Evolutionary conservation across 1,140 invertebrate genomes (phyloP).

Genomic region (Drosophila erecta): DNA sequence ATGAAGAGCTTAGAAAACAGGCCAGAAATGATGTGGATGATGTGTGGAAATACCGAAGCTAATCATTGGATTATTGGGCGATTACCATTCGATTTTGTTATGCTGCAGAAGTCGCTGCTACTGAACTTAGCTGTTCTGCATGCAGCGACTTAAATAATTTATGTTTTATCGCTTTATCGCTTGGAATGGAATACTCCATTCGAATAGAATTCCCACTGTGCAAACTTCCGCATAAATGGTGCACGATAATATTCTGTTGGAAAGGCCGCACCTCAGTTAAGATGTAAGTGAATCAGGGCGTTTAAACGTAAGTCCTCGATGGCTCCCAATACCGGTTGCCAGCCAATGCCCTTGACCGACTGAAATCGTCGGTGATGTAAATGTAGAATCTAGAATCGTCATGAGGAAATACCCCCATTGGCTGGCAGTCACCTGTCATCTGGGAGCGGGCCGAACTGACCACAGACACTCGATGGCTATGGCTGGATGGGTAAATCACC

Average conservation of each 20-base stretch:
- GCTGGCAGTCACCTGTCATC: constrained; percentile 4
- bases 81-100: not conserved
- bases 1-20: too few relatives aligned
- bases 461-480: constrained; percentile 46
- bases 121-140: not conserved
- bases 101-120: not conserved
- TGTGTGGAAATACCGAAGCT: too few relatives aligned
- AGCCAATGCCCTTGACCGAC: not conserved
- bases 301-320: not conserved
- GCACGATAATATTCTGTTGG: not conserved
- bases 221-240: not conserved
- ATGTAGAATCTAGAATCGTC: not conserved
- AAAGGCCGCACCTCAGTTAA: not conserved
- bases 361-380: constrained; percentile 8
- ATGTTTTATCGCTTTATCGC: not conserved
- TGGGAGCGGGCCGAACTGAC: constrained; percentile 52
- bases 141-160: not conserved
- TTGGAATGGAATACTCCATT: not conserved
- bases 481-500: constrained; percentile 32
- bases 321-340: too few relatives aligned
- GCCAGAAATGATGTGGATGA: too few relatives aligned
- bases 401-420: constrained; percentile 19
- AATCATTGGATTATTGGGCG: not conserved
- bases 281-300: not conserved
- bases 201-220: not conserved